These are phyloP conservation scores for Zaprionus ghesquierei DNA, from an alignment of 1,140 invertebrate genomes.

Conservation along the genomic window DNA sequence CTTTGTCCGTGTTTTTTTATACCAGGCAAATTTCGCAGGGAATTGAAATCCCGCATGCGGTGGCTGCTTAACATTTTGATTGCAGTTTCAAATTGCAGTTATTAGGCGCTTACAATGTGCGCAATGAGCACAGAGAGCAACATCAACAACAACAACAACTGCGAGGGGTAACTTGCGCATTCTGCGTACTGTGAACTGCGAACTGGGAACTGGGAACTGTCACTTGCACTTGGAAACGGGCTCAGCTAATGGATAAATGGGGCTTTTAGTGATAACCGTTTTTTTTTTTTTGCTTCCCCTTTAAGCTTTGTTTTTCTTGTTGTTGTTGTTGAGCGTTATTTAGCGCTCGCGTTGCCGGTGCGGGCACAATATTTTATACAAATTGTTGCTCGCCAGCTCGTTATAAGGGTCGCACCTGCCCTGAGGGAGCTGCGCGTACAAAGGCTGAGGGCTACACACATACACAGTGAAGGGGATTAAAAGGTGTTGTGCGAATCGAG, in stretches of 20 bases:
- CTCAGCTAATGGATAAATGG: constrained; percentile 36
- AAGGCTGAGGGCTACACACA: constrained; percentile 15
- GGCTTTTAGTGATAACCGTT: constrained; percentile 41
- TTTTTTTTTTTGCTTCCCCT: background rate
- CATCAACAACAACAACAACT: background rate
- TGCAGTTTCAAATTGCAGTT: constrained; percentile 69
- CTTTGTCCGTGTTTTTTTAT: background rate
- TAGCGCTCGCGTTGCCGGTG: constrained; percentile 49
- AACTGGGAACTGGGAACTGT: constrained; percentile 45
- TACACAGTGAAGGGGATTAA: constrained; percentile 56
- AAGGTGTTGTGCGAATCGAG: constrained; percentile 42
- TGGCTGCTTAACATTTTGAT: constrained; percentile 55
- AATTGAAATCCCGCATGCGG: constrained; percentile 10
- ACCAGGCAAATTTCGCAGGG: constrained; percentile 45
- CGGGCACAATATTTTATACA: constrained; percentile 74
- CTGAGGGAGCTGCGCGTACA: constrained; percentile 25
- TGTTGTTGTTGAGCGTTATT: constrained; percentile 37
- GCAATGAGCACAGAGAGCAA: constrained; percentile 1
- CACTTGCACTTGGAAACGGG: constrained; percentile 43
- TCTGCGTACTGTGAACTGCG: background rate
- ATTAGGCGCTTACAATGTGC: constrained; percentile 41
- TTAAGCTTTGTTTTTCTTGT: background rate
- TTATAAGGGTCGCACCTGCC: constrained; percentile 75
- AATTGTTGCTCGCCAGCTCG: constrained; percentile 63
- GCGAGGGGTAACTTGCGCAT: background rate